These are phyloP conservation scores for Gnathonemus echidnorhynchus DNA, from an alignment of 2,113 vertebrate species.

Conservation along the genomic window DNA sequence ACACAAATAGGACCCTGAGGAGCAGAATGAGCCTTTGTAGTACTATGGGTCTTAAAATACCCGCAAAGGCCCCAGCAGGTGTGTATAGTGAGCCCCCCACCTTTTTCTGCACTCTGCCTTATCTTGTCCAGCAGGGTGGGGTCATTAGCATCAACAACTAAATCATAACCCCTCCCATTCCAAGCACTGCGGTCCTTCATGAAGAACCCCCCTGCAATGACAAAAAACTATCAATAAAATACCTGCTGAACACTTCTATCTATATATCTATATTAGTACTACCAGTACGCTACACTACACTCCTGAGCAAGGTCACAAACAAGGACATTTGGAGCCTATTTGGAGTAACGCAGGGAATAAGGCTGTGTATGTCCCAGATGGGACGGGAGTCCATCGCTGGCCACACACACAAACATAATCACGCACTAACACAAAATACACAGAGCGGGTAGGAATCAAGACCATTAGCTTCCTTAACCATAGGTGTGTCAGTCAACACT, in stretches of 20 bases:
- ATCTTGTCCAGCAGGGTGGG: constrained; percentile 56
- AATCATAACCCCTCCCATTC: constrained; percentile 35
- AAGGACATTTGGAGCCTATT: neutral
- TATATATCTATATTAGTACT: neutral
- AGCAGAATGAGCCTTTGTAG: neutral
- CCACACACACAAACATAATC: neutral
- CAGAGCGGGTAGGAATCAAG: neutral
- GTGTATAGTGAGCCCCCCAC: constrained; percentile 35
- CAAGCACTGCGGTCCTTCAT: constrained; percentile 21
- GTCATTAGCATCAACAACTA: constrained; percentile 56
- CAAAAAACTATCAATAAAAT: neutral
- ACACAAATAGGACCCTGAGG: neutral
- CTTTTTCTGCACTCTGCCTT: constrained; percentile 50
- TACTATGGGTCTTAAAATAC: neutral
- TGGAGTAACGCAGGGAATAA: neutral
- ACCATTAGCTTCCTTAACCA: neutral
- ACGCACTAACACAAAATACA: neutral
- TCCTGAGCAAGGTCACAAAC: neutral
- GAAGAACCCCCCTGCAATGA: constrained; percentile 14
- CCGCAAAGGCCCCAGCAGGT: neutral
- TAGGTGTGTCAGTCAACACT: neutral
- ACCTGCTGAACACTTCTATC: neutral
- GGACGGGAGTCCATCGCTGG: neutral
- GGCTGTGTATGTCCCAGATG: neutral
- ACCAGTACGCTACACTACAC: neutral